Evolutionary conservation across 1,140 invertebrate genomes (phyloP), one percentile per base, ranked within the genome.

Genomic region (Acyrthosiphon pisum): DNA sequence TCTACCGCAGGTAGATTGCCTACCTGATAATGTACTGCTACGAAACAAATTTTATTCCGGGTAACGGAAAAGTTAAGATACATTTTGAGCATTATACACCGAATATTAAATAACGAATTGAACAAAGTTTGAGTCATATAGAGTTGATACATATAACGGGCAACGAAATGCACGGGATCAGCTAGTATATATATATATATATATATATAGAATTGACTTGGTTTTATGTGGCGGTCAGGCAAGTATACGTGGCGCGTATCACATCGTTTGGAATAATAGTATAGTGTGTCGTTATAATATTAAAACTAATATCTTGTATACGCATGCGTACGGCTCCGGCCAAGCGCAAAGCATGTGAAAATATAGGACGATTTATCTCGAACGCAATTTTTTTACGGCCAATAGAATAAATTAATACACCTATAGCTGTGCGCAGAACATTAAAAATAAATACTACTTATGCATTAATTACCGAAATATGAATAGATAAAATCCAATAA

Each of bases 381-480:
- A n/a, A 76, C 14, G 30, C 60, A 68, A 68, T 76, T 68, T 68
- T 68, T 76, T 76, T 76, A 76, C 30, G 60, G 6, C 30, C 6
- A 76, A 18, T 76, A n/a, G n/a, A 76, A 76, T 76, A n/a, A 76
- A n/a, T 76, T 76, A n/a, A 76, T 76, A 53, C 22, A 53, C 48
- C 48, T 18, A 50, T 60, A 60, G 30, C 11, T 30, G 30, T 60
- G 4, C 4, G 14, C 14, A 76, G 60, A 76, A 76, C 30, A 76
- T 76, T n/a, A 76, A 35, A 14, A 76, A 76, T 76, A 76, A 76
- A 76, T 76, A 76, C 14, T n/a, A 76, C 22, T 30, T 76, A 76
- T 76, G 60, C n/a, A 76, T 76, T n/a, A 76, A 76, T 76, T 76
- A 76, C 60, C n/a, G 14, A 76, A 76, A 76, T 76, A 76, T 76